Conservation (phyloP, 2,113 vertebrate genomes). For the Australoheros scitulus region DNA sequence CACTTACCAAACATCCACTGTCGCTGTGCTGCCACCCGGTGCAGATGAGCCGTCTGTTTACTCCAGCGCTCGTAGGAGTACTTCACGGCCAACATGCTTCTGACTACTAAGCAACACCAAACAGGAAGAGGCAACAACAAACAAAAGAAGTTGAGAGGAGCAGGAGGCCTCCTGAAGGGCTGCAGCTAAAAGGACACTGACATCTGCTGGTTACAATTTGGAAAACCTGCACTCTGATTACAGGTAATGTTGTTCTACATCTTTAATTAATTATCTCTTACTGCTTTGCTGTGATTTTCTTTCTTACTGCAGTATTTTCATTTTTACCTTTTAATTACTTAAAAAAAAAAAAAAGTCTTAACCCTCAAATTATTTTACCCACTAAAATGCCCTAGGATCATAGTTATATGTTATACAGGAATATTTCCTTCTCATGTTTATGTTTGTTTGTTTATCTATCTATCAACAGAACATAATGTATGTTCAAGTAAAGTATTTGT, state of each 20-base stretch:
- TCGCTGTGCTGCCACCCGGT: slow-evolving; percentile 24
- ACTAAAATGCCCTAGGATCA: too few species aligned
- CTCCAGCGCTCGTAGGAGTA: slow-evolving; percentile 1
- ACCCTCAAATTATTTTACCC: neutral
- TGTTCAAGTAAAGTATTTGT: neutral
- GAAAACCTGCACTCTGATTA: neutral
- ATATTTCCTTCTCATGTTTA: neutral
- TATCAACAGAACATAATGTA: too few species aligned
- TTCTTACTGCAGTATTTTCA: neutral
- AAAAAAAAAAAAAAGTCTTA: neutral
- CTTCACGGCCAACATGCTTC: slow-evolving; percentile 58
- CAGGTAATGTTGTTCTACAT: neutral
- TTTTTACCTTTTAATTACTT: neutral
- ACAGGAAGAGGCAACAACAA: slow-evolving; percentile 63
- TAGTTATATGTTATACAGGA: neutral
- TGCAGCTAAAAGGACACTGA: slow-evolving; percentile 34
- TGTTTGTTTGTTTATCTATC: too few species aligned
- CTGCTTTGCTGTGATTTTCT: neutral
- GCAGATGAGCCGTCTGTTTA: neutral
- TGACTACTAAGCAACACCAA: slow-evolving; percentile 67
- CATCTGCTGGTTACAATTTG: slow-evolving; percentile 53
- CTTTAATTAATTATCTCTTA: neutral
- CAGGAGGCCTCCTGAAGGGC: neutral
- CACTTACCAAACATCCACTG: slow-evolving; percentile 53
- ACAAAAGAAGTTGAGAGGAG: slow-evolving; percentile 44